These are phyloP conservation scores for Musca domestica DNA, from an alignment of 1,140 invertebrate species.

Conservation along the genomic window DNA sequence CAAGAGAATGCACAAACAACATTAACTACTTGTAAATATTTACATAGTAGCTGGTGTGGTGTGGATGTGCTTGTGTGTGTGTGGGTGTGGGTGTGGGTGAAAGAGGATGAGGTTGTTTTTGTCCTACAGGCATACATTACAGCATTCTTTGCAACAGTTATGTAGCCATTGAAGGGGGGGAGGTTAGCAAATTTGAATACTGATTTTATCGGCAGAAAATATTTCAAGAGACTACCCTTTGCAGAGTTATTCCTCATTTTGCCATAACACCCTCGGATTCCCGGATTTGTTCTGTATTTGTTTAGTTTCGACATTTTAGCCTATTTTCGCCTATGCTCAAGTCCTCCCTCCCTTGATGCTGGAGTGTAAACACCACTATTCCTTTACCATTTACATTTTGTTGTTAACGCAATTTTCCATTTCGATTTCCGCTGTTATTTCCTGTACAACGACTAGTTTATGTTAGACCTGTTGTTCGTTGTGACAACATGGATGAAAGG, in stretches of 20 bases:
- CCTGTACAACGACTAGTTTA: background rate
- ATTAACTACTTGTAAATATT: conserved; percentile 17
- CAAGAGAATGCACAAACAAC: background rate
- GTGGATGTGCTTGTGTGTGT: background rate
- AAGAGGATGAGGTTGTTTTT: background rate
- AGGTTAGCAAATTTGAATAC: too few relatives aligned
- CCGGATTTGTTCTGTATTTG: too few relatives aligned
- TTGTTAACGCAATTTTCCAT: conserved; percentile 22
- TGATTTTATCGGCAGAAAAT: too few relatives aligned
- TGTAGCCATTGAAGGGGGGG: too few relatives aligned
- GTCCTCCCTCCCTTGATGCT: too few relatives aligned
- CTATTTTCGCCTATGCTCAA: too few relatives aligned
- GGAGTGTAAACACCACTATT: conserved; percentile 6
- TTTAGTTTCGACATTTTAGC: too few relatives aligned
- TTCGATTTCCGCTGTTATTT: conserved; percentile 22
- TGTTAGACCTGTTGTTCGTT: too few relatives aligned
- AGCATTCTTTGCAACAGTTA: too few relatives aligned
- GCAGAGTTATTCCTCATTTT: background rate
- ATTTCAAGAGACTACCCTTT: too few relatives aligned
- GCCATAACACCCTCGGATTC: background rate
- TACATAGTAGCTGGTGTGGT: conserved; percentile 1
- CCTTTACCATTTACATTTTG: conserved; percentile 19
- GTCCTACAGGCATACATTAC: too few relatives aligned
- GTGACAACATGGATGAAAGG: too few relatives aligned
- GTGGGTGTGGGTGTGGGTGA: background rate